phyloP scores from a whole-genome alignment of 2,113 vertebrate genomes.

The Forbesichthys agassizii region DNA sequence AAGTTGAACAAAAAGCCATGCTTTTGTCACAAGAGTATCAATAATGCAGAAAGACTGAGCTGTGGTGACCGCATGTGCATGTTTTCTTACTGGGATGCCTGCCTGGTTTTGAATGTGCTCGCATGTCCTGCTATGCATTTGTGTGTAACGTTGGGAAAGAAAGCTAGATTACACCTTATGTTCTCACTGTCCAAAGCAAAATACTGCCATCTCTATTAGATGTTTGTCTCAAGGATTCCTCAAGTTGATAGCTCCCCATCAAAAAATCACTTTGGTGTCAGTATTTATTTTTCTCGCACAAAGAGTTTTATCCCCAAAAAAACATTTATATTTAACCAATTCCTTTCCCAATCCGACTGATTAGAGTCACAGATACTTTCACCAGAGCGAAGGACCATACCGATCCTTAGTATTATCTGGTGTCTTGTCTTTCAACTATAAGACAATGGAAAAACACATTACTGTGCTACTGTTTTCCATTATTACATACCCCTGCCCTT shows the following conservation, averaged over 20 bases:
- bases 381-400: conserved; percentile 30
- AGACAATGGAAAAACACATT: background rate
- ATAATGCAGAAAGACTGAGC: conserved; percentile 90
- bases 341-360: conserved; percentile 34
- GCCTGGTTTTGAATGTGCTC: conserved; percentile 73
- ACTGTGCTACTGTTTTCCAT: conserved; percentile 46
- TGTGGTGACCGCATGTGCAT: conserved; percentile 68
- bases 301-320: conserved; percentile 6
- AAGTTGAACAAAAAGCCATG: background rate
- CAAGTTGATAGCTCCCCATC: conserved; percentile 26
- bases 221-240: conserved; percentile 66
- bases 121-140: conserved; percentile 77
- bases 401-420: conserved; percentile 37
- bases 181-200: conserved; percentile 65
- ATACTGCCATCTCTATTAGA: conserved; percentile 68
- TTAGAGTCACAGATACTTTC: conserved; percentile 32
- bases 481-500: conserved; percentile 56
- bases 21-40: conserved; percentile 11
- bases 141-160: conserved; percentile 74
- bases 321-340: conserved; percentile 8
- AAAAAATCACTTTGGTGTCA: conserved; percentile 12
- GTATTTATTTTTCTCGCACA: conserved; percentile 27
- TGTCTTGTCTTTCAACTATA: conserved; percentile 52
- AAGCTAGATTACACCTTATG: conserved; percentile 84
- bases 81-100: conserved; percentile 57